A percentile compares a stretch with the other conserved stretches of the same genome.
phyloP scores from a whole-genome alignment of 92 coral and sea anemone species.

The Pocillopora meandrina region DNA sequence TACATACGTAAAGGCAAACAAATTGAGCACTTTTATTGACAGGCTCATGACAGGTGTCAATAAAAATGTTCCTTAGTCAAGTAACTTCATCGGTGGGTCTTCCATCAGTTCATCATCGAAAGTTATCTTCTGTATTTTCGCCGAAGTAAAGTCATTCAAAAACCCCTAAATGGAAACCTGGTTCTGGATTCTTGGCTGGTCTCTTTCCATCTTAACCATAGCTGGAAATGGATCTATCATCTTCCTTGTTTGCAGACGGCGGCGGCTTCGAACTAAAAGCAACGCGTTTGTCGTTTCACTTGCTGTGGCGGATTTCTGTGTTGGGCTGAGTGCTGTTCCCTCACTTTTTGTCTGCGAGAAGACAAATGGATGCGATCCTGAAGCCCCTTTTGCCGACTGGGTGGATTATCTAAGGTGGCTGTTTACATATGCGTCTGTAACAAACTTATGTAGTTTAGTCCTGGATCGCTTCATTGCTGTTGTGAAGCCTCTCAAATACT shows the following conservation, averaged over 20 bases:
- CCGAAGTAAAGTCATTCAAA: too few species aligned
- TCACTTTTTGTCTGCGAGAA: not conserved
- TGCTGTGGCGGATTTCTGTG: conserved; percentile 1
- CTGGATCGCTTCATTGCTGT: not conserved
- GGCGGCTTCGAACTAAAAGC: too few species aligned
- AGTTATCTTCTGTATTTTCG: too few species aligned
- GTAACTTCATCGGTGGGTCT: too few species aligned
- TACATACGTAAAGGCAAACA: too few species aligned
- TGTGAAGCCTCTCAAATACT: too few species aligned
- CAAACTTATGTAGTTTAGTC: conserved; percentile 3
- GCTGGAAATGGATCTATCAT: conserved; percentile 23
- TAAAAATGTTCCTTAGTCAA: too few species aligned
- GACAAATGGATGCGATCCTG: not conserved
- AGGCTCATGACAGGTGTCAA: too few species aligned
- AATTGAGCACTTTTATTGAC: too few species aligned
- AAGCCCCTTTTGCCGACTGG: not conserved
- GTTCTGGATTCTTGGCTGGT: too few species aligned
- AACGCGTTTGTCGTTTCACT: not conserved
- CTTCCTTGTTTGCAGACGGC: not conserved
- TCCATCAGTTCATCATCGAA: too few species aligned
- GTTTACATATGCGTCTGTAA: not conserved
- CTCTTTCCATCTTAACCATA: not conserved
- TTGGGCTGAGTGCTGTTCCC: not conserved
- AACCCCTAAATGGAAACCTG: not conserved
- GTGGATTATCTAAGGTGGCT: not conserved